A percentile compares a stretch with the other conserved stretches of the same genome.
Evolutionary conservation across 1,140 invertebrate genomes (phyloP).

Genomic region (Bombus superbus): DNA sequence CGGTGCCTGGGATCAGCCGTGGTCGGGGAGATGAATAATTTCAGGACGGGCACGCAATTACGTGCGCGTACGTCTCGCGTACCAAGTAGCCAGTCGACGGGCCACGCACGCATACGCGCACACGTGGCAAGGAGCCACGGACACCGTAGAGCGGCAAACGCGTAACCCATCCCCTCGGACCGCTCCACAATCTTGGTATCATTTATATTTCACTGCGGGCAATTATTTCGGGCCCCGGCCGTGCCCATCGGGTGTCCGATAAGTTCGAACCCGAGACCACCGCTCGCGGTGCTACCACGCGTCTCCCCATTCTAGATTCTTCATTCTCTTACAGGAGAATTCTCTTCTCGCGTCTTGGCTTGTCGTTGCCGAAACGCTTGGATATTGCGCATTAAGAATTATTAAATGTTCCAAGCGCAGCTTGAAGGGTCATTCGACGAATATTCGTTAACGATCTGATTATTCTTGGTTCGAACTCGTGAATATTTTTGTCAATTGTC

Average conservation of each 20-base stretch:
- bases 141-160: constrained; percentile 15
- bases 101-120: constrained; percentile 51
- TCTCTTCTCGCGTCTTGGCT: not conserved
- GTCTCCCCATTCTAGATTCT: not conserved
- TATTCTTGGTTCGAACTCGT: not conserved
- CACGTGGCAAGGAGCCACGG: constrained; percentile 49
- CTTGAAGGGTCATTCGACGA: not conserved
- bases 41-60: constrained; percentile 82
- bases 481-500: no score
- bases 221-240: constrained; percentile 77
- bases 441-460: not conserved
- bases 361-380: no score
- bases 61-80: constrained; percentile 81
- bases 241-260: constrained; percentile 74
- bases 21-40: constrained; percentile 81
- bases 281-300: constrained; percentile 25
- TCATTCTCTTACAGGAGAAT: not conserved
- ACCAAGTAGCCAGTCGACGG: constrained; percentile 78
- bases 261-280: constrained; percentile 60
- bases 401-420: no score
- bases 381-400: no score
- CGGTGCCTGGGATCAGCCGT: constrained; percentile 69
- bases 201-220: constrained; percentile 78
- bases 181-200: constrained; percentile 77
- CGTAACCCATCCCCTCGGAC: constrained; percentile 34